Evolutionary conservation across 2,797 vertebrate species (phyloP).

Genomic region (Pseudochaenichthys georgianus): DNA sequence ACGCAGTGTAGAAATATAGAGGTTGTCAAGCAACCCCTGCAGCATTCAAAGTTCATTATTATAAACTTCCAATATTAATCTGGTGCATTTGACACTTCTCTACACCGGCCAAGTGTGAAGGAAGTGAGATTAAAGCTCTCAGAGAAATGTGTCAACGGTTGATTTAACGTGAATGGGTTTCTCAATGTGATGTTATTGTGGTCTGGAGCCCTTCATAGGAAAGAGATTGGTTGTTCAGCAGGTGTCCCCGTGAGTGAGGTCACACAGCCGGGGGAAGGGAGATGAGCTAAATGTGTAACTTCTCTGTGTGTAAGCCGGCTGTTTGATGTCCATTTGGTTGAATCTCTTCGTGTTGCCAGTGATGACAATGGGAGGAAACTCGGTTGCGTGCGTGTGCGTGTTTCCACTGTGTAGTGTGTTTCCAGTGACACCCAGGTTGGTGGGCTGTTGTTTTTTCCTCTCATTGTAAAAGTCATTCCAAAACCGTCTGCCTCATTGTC

Average conservation of each 20-base stretch:
- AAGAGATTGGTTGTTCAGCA: background rate
- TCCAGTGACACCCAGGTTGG: slow-evolving; percentile 75
- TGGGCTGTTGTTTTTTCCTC: slow-evolving; percentile 82
- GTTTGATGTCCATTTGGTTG: slow-evolving; percentile 53
- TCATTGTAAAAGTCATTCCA: slow-evolving; percentile 80
- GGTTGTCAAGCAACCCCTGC: too few relatives aligned
- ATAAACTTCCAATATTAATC: too few relatives aligned
- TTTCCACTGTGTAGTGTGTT: slow-evolving; percentile 74
- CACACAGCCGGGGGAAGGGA: background rate
- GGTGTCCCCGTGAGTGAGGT: background rate
- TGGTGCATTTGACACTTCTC: too few relatives aligned
- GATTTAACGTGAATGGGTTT: too few relatives aligned
- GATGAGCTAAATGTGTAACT: slow-evolving; percentile 15
- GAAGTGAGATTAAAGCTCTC: too few relatives aligned
- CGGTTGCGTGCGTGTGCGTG: slow-evolving; percentile 4
- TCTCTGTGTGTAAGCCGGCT: background rate
- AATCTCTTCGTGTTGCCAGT: slow-evolving; percentile 49
- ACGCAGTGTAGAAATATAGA: too few relatives aligned
- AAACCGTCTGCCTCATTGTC: slow-evolving; percentile 81
- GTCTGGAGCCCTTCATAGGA: background rate
- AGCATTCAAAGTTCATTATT: too few relatives aligned
- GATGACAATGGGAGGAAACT: slow-evolving; percentile 77
- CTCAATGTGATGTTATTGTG: too few relatives aligned
- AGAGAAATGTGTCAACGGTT: too few relatives aligned
- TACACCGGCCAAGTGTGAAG: too few relatives aligned